These are phyloP conservation scores for Enteromius fasciolatus DNA, from an alignment of 2,797 vertebrate species.

Conservation along the genomic window DNA sequence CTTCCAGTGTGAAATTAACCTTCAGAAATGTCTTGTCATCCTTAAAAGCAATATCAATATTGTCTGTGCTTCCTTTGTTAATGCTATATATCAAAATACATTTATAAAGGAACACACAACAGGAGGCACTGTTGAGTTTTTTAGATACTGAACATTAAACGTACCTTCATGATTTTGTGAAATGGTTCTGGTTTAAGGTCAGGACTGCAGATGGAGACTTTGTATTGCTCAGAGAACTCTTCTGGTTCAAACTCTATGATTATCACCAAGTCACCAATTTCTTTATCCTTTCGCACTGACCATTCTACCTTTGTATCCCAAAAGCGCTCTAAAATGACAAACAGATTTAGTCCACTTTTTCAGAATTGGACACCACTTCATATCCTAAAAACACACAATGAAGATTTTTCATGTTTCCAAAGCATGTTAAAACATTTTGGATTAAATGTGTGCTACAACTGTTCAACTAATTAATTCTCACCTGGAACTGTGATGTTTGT, in stretches of 20 bases:
- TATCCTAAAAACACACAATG: not conserved
- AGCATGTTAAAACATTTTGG: not conserved
- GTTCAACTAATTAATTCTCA: constrained; percentile 48
- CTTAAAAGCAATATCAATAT: constrained; percentile 58
- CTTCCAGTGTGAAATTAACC: constrained; percentile 65
- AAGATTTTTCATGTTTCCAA: not conserved
- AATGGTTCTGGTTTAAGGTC: constrained; percentile 40
- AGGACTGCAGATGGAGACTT: constrained; percentile 63
- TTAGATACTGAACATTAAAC: not conserved
- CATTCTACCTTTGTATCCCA: constrained; percentile 65
- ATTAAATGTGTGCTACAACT: not conserved
- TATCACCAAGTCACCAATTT: constrained; percentile 44
- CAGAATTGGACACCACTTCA: not conserved
- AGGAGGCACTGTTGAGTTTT: not conserved
- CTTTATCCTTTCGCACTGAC: constrained; percentile 27
- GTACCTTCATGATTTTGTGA: constrained; percentile 68
- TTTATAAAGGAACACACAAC: not conserved
- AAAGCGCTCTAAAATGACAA: constrained; percentile 67
- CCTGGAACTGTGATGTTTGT: constrained; percentile 66
- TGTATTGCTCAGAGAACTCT: constrained; percentile 70
- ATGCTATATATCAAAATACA: not conserved
- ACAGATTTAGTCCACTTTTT: not conserved
- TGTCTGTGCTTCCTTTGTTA: not conserved
- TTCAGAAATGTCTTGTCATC: constrained; percentile 64
- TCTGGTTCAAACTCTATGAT: constrained; percentile 66